Conservation (phyloP, 2,113 vertebrate genomes). For the Centropristis striata region DNA sequence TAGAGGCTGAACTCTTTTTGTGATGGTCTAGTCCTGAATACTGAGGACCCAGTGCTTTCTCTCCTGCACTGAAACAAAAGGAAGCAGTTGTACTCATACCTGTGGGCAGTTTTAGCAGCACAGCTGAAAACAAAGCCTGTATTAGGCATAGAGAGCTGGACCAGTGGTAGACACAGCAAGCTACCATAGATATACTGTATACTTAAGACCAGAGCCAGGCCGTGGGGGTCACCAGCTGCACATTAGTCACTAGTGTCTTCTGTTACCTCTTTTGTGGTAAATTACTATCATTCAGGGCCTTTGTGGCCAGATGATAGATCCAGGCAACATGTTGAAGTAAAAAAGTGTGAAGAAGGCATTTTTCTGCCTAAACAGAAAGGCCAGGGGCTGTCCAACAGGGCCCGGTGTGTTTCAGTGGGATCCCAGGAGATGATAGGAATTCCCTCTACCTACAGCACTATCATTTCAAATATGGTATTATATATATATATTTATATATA, state of each 20-base stretch:
- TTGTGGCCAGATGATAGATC: slow-evolving; percentile 12
- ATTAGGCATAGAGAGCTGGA: neutral
- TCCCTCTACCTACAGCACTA: slow-evolving; percentile 9
- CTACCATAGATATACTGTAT: neutral
- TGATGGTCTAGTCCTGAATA: neutral
- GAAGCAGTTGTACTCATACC: slow-evolving; percentile 3
- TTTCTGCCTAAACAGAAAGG: slow-evolving; percentile 10
- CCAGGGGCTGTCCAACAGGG: neutral
- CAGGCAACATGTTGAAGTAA: slow-evolving; percentile 4
- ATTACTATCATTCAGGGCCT: slow-evolving; percentile 14
- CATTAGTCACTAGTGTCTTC: slow-evolving; percentile 26
- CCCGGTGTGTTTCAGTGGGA: slow-evolving; percentile 27
- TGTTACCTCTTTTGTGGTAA: neutral
- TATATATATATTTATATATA: too few relatives aligned
- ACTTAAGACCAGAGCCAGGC: slow-evolving; percentile 7
- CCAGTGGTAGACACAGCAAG: neutral
- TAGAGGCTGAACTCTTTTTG: neutral
- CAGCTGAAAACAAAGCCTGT: slow-evolving; percentile 7
- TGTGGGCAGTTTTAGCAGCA: slow-evolving; percentile 15
- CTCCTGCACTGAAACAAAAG: neutral
- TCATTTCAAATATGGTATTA: slow-evolving; percentile 31
- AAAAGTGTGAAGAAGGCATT: slow-evolving; percentile 11
- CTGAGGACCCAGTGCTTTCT: neutral
- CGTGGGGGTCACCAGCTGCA: slow-evolving; percentile 5
- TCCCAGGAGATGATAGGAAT: slow-evolving; percentile 50